phyloP scores from a whole-genome alignment of 53 echinoderm and acorn worm species.

The Holothuria scabra region DNA sequence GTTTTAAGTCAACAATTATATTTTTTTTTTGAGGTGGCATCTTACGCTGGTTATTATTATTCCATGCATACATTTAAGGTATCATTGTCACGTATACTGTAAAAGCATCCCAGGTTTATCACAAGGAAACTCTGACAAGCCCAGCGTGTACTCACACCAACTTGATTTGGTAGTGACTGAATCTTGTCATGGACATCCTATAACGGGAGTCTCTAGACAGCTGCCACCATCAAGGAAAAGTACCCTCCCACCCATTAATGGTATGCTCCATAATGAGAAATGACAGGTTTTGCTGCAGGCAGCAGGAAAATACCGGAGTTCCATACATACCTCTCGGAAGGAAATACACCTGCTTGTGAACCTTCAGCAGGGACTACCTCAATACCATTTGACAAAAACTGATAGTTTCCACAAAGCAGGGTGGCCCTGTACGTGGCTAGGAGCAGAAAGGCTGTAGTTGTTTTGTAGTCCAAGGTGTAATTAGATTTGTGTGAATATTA shows the following conservation, averaged over 20 bases:
- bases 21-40: no score
- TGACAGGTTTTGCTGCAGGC: constrained; percentile 21
- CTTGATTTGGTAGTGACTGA: background rate
- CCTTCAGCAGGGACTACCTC: background rate
- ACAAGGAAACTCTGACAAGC: constrained; percentile 1
- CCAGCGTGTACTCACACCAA: constrained; percentile 7
- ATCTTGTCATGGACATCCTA: background rate
- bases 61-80: no score
- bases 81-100: no score
- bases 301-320: constrained; percentile 6
- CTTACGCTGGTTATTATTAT: no score
- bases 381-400: background rate
- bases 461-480: no score
- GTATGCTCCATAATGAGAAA: constrained; percentile 15
- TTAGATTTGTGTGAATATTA: no score
- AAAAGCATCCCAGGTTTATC: no score
- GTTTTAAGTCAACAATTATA: no score
- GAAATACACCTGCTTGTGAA: constrained; percentile 17
- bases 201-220: background rate
- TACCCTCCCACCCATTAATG: constrained; percentile 7
- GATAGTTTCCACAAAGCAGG: no score
- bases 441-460: no score
- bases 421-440: no score
- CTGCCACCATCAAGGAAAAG: no score
- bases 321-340: constrained; percentile 20